phyloP scores from a whole-genome alignment of 2,113 vertebrate genomes.

The Heterochromis multidens region DNA sequence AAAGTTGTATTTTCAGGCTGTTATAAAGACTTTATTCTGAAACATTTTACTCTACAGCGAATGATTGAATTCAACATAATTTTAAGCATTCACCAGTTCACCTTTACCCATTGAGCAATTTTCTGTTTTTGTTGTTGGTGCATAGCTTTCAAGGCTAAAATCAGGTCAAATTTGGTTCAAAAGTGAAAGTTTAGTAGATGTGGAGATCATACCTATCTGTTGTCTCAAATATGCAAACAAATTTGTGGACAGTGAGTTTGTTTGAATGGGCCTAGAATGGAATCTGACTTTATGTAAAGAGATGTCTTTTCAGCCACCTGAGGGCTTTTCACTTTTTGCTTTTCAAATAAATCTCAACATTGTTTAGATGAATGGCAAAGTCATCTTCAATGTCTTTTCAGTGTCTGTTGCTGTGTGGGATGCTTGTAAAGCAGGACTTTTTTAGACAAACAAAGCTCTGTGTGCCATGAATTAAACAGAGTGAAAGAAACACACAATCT shows the following conservation, averaged over 20 bases:
- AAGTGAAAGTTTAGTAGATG: not conserved
- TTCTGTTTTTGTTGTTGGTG: no score
- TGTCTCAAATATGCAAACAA: not conserved
- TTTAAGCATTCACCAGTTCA: not conserved
- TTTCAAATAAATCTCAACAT: not conserved
- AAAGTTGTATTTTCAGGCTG: no score
- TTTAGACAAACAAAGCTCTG: not conserved
- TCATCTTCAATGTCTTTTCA: not conserved
- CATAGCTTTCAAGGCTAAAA: not conserved
- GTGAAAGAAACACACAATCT: not conserved
- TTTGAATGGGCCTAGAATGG: fast-evolving
- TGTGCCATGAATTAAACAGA: not conserved
- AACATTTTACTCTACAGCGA: not conserved
- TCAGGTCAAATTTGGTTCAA: not conserved
- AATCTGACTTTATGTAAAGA: not conserved
- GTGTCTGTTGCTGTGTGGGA: not conserved
- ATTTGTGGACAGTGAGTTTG: fast-evolving
- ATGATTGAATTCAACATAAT: not conserved
- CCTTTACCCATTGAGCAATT: no score
- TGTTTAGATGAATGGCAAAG: not conserved
- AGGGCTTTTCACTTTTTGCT: not conserved
- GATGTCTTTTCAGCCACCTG: not conserved
- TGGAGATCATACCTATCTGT: not conserved
- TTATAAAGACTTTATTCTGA: not conserved
- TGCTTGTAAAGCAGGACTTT: not conserved